Percentiles rank a stretch among this genome's conserved stretches.
These are phyloP conservation scores for Mastomys natalensis DNA, from an alignment of 2,113 vertebrate species.

Conservation along the genomic window DNA sequence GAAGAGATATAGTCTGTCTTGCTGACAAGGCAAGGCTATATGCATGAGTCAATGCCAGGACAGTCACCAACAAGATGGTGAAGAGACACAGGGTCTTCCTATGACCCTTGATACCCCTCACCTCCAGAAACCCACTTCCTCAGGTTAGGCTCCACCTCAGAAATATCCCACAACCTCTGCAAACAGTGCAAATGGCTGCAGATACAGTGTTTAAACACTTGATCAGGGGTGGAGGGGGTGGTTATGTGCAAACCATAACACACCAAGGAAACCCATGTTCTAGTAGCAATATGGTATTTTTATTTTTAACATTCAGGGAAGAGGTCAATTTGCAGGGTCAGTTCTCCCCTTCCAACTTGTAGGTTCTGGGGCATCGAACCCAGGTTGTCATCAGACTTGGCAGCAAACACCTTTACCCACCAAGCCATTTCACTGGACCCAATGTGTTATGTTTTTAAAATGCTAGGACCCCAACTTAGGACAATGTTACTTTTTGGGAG, in stretches of 20 bases:
- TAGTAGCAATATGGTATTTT: not conserved
- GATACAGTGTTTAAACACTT: no score
- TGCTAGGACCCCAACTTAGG: not conserved
- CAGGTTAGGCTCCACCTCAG: not conserved
- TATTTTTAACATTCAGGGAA: not conserved
- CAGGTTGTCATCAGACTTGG: not conserved
- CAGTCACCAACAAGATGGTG: not conserved
- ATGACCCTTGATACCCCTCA: not conserved
- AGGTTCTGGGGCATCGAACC: not conserved
- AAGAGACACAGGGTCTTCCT: not conserved
- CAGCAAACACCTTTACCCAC: not conserved
- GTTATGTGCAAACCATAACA: not conserved
- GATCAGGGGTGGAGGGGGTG: no score
- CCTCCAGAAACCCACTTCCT: not conserved
- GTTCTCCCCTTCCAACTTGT: no score
- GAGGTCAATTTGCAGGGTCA: not conserved
- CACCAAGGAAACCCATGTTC: not conserved
- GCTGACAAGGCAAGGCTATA: not conserved
- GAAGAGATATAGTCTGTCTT: not conserved
- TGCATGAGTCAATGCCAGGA: not conserved
- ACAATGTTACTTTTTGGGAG: not conserved
- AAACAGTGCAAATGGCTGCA: not conserved
- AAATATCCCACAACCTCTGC: not conserved
- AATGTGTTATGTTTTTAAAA: not conserved
- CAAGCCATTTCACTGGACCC: not conserved